Conservation (phyloP, 1,140 invertebrate genomes). For the Caenorhabditis remanei region DNA sequence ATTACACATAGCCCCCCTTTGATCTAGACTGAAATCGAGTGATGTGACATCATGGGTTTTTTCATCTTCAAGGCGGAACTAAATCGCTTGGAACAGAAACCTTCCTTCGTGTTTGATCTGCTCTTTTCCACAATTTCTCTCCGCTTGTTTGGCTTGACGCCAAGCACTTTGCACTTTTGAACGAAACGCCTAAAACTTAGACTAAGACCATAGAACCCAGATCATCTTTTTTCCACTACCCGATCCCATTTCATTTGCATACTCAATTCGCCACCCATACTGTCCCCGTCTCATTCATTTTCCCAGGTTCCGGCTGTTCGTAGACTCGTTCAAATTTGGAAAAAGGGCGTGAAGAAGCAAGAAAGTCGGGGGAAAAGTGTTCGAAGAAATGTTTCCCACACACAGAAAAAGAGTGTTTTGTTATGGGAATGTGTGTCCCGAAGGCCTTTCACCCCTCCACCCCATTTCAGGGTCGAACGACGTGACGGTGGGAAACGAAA, state of each 20-base stretch:
- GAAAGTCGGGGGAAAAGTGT: neutral
- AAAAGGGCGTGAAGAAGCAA: neutral
- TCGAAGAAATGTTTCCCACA: constrained; percentile 10
- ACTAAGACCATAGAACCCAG: neutral
- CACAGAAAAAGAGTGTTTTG: neutral
- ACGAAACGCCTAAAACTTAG: neutral
- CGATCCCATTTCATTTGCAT: neutral
- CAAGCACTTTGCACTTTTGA: constrained; percentile 28
- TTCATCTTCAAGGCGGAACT: neutral
- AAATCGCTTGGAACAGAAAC: neutral
- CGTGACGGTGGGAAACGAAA: neutral
- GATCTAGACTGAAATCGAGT: neutral
- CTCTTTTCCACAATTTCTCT: neutral
- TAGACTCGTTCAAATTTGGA: neutral
- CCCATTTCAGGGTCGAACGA: constrained; percentile 41
- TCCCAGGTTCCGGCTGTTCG: neutral
- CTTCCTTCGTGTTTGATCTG: neutral
- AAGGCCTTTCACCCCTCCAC: neutral
- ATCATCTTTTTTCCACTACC: neutral
- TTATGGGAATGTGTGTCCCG: neutral
- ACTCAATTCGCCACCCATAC: constrained; percentile 1
- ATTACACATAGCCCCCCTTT: neutral
- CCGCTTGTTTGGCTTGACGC: neutral
- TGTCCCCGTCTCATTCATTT: neutral
- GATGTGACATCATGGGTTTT: neutral